Evolutionary conservation across 2,797 vertebrate species (phyloP).

Genomic region (Alfaro cultratus): DNA sequence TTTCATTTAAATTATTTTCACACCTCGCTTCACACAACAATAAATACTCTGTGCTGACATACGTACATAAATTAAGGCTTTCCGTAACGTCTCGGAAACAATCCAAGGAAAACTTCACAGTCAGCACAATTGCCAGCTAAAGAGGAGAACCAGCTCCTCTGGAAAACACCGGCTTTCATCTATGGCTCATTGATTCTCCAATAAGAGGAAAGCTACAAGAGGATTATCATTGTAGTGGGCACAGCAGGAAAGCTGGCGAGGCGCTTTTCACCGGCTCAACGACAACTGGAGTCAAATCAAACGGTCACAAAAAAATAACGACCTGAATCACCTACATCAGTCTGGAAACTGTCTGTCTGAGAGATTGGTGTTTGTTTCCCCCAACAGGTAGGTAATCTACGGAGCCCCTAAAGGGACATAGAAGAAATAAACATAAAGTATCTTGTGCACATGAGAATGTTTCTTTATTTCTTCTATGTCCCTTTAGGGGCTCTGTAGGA

Average conservation of each 20-base stretch:
- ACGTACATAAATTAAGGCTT: conserved; percentile 72
- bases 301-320: background rate
- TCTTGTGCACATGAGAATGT: no score
- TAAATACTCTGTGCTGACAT: conserved; percentile 76
- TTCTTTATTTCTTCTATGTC: no score
- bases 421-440: no score
- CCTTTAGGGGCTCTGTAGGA: background rate
- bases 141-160: conserved; percentile 76
- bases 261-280: conserved; percentile 3
- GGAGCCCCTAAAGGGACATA: no score
- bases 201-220: conserved; percentile 10
- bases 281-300: conserved; percentile 7
- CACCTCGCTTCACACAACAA: conserved; percentile 50
- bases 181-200: conserved; percentile 41
- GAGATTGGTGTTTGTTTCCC: background rate
- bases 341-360: background rate
- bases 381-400: background rate
- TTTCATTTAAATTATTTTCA: conserved; percentile 32
- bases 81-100: conserved; percentile 23
- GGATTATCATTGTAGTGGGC: conserved; percentile 21
- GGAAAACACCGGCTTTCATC: conserved; percentile 14
- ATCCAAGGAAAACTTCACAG: conserved; percentile 49
- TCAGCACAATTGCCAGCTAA: conserved; percentile 34
- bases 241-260: conserved; percentile 11
- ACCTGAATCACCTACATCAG: background rate